These are phyloP conservation scores for Periophthalmus magnuspinnatus DNA, from an alignment of 2,797 vertebrate genomes.

Conservation along the genomic window DNA sequence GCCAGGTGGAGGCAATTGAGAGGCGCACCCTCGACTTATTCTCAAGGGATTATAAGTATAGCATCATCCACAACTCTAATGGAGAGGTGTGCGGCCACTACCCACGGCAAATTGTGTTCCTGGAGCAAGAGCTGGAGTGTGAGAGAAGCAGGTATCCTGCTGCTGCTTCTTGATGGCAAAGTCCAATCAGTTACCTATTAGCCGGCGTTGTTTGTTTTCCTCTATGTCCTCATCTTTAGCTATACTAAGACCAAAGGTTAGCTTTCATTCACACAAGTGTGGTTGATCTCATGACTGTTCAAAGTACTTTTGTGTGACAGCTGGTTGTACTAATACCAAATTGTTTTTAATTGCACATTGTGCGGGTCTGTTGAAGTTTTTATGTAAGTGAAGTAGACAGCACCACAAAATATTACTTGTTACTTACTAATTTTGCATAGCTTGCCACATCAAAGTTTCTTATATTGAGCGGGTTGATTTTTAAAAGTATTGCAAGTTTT, in stretches of 20 bases:
- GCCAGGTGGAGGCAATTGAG: constrained; percentile 89
- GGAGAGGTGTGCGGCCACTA: constrained; percentile 96
- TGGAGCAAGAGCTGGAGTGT: constrained; percentile 88
- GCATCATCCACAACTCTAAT: constrained; percentile 88
- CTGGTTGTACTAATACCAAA: neutral
- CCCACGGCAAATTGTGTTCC: constrained; percentile 91
- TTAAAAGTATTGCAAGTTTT: no score
- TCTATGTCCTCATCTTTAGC: constrained; percentile 21
- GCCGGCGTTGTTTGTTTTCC: constrained; percentile 42
- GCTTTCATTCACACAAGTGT: neutral
- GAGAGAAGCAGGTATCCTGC: constrained; percentile 85
- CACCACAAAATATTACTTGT: neutral
- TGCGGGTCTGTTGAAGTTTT: neutral
- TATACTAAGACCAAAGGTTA: constrained; percentile 42
- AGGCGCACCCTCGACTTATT: constrained; percentile 93
- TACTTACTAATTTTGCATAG: neutral
- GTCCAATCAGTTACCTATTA: constrained; percentile 49
- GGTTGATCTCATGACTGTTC: neutral
- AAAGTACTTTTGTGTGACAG: neutral
- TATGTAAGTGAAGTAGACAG: neutral
- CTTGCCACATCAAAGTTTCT: neutral
- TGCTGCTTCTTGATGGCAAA: constrained; percentile 27
- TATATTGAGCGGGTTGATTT: neutral
- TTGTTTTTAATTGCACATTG: neutral
- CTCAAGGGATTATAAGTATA: constrained; percentile 92